Base-by-base conservation (phyloP, 2,113 vertebrate genomes). In the Nettapus auritus region DNA sequence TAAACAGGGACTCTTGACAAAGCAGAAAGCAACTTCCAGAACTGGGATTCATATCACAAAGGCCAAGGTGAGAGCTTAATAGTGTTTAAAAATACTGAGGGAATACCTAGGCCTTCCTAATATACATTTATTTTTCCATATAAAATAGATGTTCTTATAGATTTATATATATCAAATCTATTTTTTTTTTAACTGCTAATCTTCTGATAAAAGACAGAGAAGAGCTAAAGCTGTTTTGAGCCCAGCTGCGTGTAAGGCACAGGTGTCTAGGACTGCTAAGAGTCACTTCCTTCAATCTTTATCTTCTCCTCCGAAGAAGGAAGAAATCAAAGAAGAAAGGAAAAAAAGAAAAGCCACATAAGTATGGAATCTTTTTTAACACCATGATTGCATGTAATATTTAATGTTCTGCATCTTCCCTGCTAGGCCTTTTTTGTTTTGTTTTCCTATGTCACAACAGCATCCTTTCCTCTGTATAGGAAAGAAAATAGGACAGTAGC, bases 301-400 rank as follows among this genome's bases (percentile, higher is more conserved):
- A 22, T 48, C 20, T 48, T 21, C 46, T 48, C 46, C 34, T 78
- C 75, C 36, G n/a, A 67, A 79, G 56, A 7, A 73, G 34, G 46
- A 28, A 25, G 31, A 38, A 6, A 29, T 50, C 25, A 11, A 20
- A 50, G 48, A 31, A 59, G 25, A 1, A 4, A 31, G 36, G 50
- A 29, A 52, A 40, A 12, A 31, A 8, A 20, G n/a, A 8, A 46
- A 68, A 56, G 3, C 12, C 20, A 14, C 6, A 7, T 48, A 31
- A 86, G 56, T 22, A 22, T 33, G 17, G 55, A 78, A 34, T 68
- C 13, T 11, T 80, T 70, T 8, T 2, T n/a, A 86, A 31, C 2
- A 18, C 4, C 2, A 0, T 42, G 3, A 63, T 67, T 75, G 63
- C 52, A 19, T 57, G 7, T 40, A 6, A 23, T 12, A 9, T 60